phyloP scores from a whole-genome alignment of 1,140 invertebrate genomes.

The Saccostrea echinata region DNA sequence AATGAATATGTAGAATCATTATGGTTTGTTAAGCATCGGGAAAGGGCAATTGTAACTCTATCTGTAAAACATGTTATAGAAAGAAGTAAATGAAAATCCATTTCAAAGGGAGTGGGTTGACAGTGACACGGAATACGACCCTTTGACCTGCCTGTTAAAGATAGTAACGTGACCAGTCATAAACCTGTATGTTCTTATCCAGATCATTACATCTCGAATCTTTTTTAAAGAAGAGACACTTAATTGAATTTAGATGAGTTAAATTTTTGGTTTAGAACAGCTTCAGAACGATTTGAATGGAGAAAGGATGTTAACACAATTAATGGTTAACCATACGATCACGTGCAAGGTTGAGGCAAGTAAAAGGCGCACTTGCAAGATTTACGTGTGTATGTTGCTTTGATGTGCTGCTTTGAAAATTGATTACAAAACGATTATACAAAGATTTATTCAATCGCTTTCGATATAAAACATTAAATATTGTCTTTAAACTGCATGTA shows the following conservation, averaged over 20 bases:
- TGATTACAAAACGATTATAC: neutral
- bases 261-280: neutral
- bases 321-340: constrained; percentile 20
- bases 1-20: neutral
- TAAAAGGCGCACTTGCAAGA: neutral
- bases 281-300: neutral
- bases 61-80: too few relatives aligned
- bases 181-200: neutral
- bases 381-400: neutral
- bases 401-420: neutral
- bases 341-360: neutral
- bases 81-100: too few relatives aligned
- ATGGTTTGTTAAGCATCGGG: neutral
- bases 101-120: neutral
- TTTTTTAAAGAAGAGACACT: neutral
- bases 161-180: neutral
- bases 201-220: neutral
- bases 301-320: neutral
- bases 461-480: neutral
- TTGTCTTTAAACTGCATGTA: too few relatives aligned
- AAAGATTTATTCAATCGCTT: neutral
- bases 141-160: neutral
- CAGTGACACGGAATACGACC: neutral
- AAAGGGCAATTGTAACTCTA: neutral
- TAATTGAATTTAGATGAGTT: constrained; percentile 1